These are phyloP conservation scores for Trachops cirrhosus DNA, from an alignment of 2,797 vertebrate genomes.

Conservation along the genomic window DNA sequence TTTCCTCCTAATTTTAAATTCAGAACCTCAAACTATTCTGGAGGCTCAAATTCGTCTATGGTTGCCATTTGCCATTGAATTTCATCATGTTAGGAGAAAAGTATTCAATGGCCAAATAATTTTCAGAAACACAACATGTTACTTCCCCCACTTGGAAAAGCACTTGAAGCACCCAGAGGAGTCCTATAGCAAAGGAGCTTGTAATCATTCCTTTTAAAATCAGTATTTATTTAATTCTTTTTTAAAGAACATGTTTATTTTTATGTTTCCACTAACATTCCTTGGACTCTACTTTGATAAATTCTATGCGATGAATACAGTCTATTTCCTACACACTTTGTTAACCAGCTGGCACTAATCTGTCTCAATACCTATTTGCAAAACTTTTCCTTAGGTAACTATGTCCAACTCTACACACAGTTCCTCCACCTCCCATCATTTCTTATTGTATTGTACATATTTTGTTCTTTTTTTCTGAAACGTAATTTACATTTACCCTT, in stretches of 20 bases:
- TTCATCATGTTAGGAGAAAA: background rate
- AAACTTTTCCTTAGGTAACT: background rate
- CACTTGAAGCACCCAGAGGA: background rate
- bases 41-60: background rate
- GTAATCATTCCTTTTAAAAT: background rate
- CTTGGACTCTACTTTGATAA: conserved; percentile 3
- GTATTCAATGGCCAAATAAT: background rate
- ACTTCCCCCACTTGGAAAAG: background rate
- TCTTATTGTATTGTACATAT: background rate
- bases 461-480: background rate
- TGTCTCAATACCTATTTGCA: background rate
- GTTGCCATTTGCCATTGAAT: background rate
- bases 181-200: background rate
- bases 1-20: background rate
- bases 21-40: background rate
- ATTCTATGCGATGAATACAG: background rate
- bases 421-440: background rate
- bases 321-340: background rate
- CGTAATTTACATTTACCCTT: background rate
- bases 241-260: background rate
- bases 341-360: background rate
- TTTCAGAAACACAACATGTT: background rate
- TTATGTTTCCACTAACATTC: background rate
- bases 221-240: background rate
- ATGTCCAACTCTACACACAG: background rate